Base-by-base conservation (phyloP, 2,797 vertebrate species). In the Pteropus rufus region DNA sequence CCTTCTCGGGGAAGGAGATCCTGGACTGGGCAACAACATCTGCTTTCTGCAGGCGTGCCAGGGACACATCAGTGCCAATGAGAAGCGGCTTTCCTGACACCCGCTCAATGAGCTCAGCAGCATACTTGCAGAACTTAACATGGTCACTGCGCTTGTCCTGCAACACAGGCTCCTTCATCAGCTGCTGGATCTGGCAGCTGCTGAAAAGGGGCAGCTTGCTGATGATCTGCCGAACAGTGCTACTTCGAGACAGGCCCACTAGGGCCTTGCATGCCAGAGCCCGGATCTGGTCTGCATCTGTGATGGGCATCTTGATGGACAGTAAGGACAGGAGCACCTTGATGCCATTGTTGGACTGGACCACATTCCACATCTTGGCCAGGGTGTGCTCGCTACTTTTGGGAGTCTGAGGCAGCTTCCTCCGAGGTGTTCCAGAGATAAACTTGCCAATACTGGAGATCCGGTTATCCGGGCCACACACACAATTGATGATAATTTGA, bases 91-190 rank as follows among this genome's bases (percentile, higher is more conserved):
- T 99, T 65, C 99, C 99, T 0, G 99, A 99, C 31, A 99, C 99
- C 1, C 99, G 98, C 96, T 99, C 99, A 3, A 99, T 99, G 81
- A 99, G 99, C 98, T 99, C 99, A 0, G 99, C 99, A 0, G 99
- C 99, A 0, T 99, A 99, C 95, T 99, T 99, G 98, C 99, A 99
- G 98, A 99, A 99, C 97, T 99, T 99, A 90, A 99, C 99, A 0
- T 99, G 99, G 97, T 99, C 99, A 0, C 99, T 99, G 96, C 99
- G 99, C 97, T 99, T 99, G 98, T 99, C 99, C 98, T 99, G 99
- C 31, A 99, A 99, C 94, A 99, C 99, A 0, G 99, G 99, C 98
- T 99, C 99, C 96, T 99, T 99, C 99, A 99, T 99, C 95, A 99
- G 98, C 98, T 99, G 99, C 98, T 99, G 99, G 98, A 99, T 99